These are phyloP conservation scores for Cloeon dipterum DNA, from an alignment of 2,888 invertebrate species.

Conservation along the genomic window DNA sequence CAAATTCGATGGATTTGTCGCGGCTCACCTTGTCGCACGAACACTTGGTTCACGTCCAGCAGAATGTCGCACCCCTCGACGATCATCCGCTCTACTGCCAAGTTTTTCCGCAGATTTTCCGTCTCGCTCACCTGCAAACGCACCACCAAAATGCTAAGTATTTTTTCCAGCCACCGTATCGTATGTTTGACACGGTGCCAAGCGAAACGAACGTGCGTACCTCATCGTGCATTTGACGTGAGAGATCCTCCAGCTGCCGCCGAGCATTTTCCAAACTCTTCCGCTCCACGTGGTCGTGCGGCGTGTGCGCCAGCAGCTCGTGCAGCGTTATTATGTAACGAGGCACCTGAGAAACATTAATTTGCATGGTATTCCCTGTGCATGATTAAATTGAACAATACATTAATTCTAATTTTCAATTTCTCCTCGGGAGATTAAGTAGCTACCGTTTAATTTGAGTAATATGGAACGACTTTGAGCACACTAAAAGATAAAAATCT, in stretches of 20 bases:
- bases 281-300: constrained; percentile 80
- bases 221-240: constrained; percentile 74
- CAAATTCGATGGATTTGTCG: too few relatives aligned
- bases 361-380: too few relatives aligned
- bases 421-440: too few relatives aligned
- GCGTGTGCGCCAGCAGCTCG: constrained; percentile 75
- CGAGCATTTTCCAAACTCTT: constrained; percentile 72
- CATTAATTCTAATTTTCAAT: too few relatives aligned
- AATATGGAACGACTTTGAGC: too few relatives aligned
- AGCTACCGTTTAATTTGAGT: too few relatives aligned
- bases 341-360: constrained; percentile 72
- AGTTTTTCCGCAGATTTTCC: constrained; percentile 72
- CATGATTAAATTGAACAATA: too few relatives aligned
- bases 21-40: constrained; percentile 66
- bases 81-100: constrained; percentile 82
- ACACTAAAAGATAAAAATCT: too few relatives aligned
- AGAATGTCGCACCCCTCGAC: constrained; percentile 84
- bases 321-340: constrained; percentile 80
- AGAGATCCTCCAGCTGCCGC: constrained; percentile 65
- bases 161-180: too few relatives aligned
- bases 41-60: constrained; percentile 79
- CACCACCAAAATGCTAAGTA: too few relatives aligned
- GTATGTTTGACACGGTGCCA: too few relatives aligned
- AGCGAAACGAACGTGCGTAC: constrained; percentile 19
- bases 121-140: constrained; percentile 60